Evolutionary conservation across 2,797 vertebrate species (phyloP).

Genomic region (Sciurus carolinensis): DNA sequence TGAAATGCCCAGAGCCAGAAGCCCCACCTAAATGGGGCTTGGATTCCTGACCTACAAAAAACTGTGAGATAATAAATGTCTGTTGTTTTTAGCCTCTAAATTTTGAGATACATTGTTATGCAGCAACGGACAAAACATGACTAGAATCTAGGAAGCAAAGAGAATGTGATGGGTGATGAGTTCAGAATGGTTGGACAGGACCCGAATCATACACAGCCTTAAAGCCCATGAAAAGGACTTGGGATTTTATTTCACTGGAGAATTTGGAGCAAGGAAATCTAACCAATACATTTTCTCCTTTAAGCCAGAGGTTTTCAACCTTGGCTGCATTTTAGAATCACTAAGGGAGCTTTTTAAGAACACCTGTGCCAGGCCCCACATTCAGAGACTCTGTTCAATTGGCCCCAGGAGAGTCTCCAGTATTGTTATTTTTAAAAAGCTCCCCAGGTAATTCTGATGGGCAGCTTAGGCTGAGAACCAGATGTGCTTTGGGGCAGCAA

Average conservation of each 20-base stretch:
- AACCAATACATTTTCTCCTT: background rate
- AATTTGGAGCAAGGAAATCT: background rate
- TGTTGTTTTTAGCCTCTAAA: background rate
- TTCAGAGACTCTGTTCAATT: background rate
- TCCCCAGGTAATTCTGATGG: slow-evolving; percentile 22
- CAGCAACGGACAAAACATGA: background rate
- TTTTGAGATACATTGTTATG: background rate
- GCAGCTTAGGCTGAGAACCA: background rate
- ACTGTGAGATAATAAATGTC: background rate
- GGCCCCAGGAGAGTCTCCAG: background rate
- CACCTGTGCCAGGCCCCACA: background rate
- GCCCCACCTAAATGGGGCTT: background rate
- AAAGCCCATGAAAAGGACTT: background rate
- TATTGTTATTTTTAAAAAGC: slow-evolving; percentile 22
- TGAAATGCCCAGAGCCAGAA: background rate
- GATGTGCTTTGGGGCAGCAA: slow-evolving; percentile 4
- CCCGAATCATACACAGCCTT: background rate
- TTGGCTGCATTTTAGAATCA: slow-evolving; percentile 8
- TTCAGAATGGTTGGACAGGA: background rate
- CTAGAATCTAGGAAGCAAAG: background rate
- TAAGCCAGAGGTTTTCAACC: background rate
- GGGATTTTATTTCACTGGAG: background rate
- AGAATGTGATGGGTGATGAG: background rate
- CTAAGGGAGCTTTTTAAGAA: background rate
- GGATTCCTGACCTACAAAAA: background rate